Base-by-base conservation (phyloP, 2,113 vertebrate genomes). In the Ophthalmolycus amberensis region DNA sequence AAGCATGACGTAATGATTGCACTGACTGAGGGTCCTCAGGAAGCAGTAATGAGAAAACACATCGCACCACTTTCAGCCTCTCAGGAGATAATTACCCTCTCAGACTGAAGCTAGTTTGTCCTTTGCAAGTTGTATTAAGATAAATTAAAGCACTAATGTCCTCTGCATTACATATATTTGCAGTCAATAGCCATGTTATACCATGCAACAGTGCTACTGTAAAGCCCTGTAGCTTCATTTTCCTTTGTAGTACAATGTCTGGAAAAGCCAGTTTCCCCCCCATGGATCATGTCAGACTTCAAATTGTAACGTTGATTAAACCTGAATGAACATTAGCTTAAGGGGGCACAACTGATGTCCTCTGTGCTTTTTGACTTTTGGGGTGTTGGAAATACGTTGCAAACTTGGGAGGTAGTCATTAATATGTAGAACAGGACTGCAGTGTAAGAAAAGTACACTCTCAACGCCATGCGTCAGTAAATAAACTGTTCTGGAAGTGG, bases 401-500 rank as follows among this genome's bases (percentile, higher is more conserved):
- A 42, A 14, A 40, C 62, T 22, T 6, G 34, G 16, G 59, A 42
- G 18, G 11, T 5, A 9, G n/a, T 20, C n/a, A 63, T 76, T 46
- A n/a, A 68, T 42, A 38, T 59, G 34, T n/a, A 27, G 63, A 78
- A 29, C 37, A 32, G 44, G 58, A 67, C 48, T 83, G 68, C 54
- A 29, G 5, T 68, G 48, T 54, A 88, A 89, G 86, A 89, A 90
- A 83, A 83, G 90, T 85, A 77, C 87, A 88, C 71, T 67, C 88
- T 90, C 92, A 81, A 82, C 58, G 83, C 59, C 85, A 88, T 84
- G 86, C 82, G 87, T 84, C 85, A 90, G 90, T 63, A 92, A 93
- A 92, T 85, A 92, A 90, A 92, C 86, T 84, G 78, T 79, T 90
- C 86, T 93, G 85, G 92, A 92, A 93, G 84, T 86, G 90, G 90